These are phyloP conservation scores for Crossaster papposus DNA, from an alignment of 53 echinoderm and acorn worm species.

Conservation along the genomic window DNA sequence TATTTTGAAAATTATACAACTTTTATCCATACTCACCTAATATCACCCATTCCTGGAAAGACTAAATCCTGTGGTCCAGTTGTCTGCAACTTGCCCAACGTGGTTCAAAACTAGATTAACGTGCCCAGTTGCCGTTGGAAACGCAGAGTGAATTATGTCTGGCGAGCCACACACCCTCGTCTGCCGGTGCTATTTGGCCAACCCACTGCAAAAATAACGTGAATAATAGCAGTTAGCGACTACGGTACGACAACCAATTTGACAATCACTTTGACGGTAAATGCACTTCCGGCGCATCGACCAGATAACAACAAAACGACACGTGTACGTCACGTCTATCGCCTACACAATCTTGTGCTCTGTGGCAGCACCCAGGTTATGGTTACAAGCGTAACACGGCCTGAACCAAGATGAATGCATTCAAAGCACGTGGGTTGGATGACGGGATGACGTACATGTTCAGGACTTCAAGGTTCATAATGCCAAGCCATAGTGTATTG, in stretches of 20 bases:
- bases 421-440: neutral
- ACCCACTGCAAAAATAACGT: slow-evolving; percentile 24
- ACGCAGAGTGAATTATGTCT: neutral
- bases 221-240: neutral
- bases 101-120: slow-evolving; percentile 1
- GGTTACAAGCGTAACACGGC: neutral
- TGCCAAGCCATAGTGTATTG: neutral
- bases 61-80: slow-evolving; percentile 6
- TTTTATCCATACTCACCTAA: slow-evolving; percentile 36
- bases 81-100: neutral
- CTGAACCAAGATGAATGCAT: neutral
- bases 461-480: neutral
- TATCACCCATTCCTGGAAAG: slow-evolving; percentile 60
- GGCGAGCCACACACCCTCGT: neutral
- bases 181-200: neutral
- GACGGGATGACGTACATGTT: slow-evolving; percentile 31
- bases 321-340: neutral
- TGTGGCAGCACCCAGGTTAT: neutral
- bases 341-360: neutral
- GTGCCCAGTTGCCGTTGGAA: neutral
- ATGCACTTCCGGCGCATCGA: slow-evolving; percentile 18
- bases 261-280: neutral
- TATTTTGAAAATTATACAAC: neutral
- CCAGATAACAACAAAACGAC: neutral
- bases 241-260: neutral